Conservation (phyloP, 2,113 vertebrate genomes). For the Chroicocephalus ridibundus region DNA sequence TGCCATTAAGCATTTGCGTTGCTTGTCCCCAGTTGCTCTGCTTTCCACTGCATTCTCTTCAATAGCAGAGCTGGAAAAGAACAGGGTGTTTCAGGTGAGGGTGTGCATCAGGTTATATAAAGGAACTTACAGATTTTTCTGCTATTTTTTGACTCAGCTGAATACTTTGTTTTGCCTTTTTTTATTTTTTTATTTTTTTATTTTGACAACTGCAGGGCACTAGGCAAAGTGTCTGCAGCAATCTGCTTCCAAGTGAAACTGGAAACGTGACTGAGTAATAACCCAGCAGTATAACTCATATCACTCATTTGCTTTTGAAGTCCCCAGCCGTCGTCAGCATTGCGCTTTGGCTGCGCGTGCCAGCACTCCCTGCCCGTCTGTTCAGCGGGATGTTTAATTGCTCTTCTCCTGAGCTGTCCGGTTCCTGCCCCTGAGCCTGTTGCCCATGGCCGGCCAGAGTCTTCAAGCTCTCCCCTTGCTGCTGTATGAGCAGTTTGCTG, state of each 20-base stretch:
- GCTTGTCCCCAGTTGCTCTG: neutral
- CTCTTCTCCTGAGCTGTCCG: neutral
- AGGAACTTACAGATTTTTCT: neutral
- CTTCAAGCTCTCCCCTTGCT: neutral
- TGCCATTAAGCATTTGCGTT: slow-evolving; percentile 10
- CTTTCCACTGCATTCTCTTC: neutral
- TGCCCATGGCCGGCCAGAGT: neutral
- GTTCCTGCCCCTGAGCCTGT: neutral
- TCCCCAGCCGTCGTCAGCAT: neutral
- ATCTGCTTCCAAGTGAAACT: neutral
- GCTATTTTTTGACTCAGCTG: neutral
- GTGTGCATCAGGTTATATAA: neutral
- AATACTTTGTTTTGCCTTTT: neutral
- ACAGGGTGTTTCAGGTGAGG: neutral
- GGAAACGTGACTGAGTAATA: neutral
- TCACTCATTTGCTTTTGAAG: neutral
- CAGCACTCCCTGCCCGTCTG: neutral
- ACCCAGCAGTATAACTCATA: neutral
- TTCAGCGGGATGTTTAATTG: neutral
- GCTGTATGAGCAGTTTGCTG: neutral
- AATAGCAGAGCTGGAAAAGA: neutral
- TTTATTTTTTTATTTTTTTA: neutral
- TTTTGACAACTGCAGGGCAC: neutral
- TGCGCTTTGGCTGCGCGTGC: neutral
- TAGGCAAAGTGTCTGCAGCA: neutral